Evolutionary conservation across 1,140 invertebrate genomes (phyloP).

Genomic region (Drosophila kohkoa): DNA sequence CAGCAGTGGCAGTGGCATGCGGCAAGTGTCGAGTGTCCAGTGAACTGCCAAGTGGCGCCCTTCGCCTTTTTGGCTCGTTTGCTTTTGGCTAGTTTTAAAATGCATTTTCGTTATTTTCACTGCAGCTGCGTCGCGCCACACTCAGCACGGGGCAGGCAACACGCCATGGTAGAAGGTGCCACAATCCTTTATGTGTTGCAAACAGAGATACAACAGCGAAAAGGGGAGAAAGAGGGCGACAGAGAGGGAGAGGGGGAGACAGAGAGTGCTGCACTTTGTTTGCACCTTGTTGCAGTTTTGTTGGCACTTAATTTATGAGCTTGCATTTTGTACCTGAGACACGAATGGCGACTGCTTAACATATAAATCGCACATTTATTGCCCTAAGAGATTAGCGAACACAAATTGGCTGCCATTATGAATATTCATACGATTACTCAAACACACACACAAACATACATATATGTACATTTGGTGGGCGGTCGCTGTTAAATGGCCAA

Average conservation of each 20-base stretch:
- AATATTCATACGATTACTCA: background rate
- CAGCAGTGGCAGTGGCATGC: background rate
- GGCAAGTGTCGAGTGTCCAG: constrained; percentile 52
- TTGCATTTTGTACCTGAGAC: constrained; percentile 62
- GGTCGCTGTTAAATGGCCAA: constrained; percentile 15
- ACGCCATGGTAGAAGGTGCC: background rate
- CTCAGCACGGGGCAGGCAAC: background rate
- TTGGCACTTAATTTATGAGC: constrained; percentile 76
- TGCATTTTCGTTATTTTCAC: constrained; percentile 80
- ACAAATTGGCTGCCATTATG: constrained; percentile 37
- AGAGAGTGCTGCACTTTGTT: constrained; percentile 35
- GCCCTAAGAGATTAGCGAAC: constrained; percentile 31
- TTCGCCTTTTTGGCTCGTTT: constrained; percentile 56
- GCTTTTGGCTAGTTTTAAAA: constrained; percentile 71
- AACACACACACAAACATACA: too few species aligned
- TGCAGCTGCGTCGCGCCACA: constrained; percentile 70
- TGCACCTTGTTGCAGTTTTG: constrained; percentile 65
- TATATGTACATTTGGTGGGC: background rate
- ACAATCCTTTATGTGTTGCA: constrained; percentile 8
- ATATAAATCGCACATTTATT: constrained; percentile 44
- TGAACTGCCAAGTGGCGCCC: constrained; percentile 51
- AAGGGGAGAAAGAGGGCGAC: background rate
- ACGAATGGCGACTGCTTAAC: constrained; percentile 15
- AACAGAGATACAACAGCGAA: background rate
- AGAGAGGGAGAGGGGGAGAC: background rate